These are phyloP conservation scores for Andrena dorsata DNA, from an alignment of 2,888 invertebrate genomes.

Conservation along the genomic window DNA sequence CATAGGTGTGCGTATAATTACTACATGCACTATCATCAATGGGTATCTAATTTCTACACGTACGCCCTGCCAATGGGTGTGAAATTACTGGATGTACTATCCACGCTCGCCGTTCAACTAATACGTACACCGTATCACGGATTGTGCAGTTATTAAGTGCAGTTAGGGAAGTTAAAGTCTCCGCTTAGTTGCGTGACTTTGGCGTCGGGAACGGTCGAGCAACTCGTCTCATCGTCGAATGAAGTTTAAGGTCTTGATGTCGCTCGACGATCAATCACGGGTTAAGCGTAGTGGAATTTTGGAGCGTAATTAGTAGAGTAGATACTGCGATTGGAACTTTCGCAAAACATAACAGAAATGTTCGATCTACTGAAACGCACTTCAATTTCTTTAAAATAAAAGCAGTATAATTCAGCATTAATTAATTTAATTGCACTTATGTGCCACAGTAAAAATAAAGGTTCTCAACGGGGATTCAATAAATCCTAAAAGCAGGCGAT, in stretches of 20 bases:
- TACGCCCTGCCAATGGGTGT: conserved; percentile 48
- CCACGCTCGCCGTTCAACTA: conserved; percentile 23
- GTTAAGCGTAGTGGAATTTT: not conserved
- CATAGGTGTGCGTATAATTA: conserved; percentile 57
- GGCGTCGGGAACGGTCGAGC: not conserved
- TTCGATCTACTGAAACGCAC: no score
- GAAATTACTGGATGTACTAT: conserved; percentile 58
- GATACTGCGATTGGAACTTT: not conserved
- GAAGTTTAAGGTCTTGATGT: not conserved
- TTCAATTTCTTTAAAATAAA: no score
- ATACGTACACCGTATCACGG: conserved; percentile 15
- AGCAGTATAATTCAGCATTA: no score
- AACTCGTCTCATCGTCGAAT: not conserved
- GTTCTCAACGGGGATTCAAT: no score
- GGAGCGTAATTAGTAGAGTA: not conserved
- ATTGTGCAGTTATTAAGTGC: conserved; percentile 19
- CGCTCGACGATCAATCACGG: not conserved
- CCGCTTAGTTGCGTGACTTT: not conserved
- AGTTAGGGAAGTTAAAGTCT: conserved; percentile 16
- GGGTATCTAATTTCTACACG: conserved; percentile 61
- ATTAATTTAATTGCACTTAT: no score
- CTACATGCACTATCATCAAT: conserved; percentile 61
- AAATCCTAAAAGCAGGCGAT: no score
- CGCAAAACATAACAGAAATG: not conserved
- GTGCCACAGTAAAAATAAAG: no score